Evolutionary conservation across 2,888 invertebrate species (phyloP).

Genomic region (Baronia brevicornis): DNA sequence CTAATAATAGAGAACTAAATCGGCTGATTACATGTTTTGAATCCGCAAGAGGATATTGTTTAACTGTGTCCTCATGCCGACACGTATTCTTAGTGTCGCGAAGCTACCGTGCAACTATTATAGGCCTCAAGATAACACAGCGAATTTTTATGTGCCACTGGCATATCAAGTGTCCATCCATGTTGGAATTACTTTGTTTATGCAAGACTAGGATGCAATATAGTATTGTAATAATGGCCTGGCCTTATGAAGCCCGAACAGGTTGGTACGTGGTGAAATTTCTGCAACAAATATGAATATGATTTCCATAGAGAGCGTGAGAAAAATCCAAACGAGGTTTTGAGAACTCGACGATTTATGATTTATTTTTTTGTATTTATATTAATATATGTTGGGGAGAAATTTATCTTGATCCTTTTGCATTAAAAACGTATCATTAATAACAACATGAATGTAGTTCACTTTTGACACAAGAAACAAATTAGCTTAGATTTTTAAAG

Average conservation of each 20-base stretch:
- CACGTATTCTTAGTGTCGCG: conserved; percentile 18
- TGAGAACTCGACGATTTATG: no score
- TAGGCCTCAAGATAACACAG: conserved; percentile 37
- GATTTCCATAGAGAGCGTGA: not conserved
- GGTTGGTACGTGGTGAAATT: conserved; percentile 2
- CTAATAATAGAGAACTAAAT: conserved; percentile 4
- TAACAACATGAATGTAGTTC: no score
- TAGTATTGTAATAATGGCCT: conserved; percentile 7
- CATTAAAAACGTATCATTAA: no score
- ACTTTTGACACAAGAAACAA: no score
- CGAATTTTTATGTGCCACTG: conserved; percentile 40
- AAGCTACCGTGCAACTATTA: conserved; percentile 39
- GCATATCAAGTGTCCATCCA: conserved; percentile 27
- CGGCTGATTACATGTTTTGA: not conserved
- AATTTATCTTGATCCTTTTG: no score
- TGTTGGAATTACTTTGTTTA: conserved; percentile 31
- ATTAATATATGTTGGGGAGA: no score
- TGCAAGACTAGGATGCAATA: conserved; percentile 26
- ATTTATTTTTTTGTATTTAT: no score
- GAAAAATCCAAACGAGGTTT: no score
- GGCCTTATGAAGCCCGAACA: conserved; percentile 2
- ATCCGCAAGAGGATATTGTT: not conserved
- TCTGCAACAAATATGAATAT: not conserved
- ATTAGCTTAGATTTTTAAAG: no score
- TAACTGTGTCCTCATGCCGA: conserved; percentile 34